Conservation (phyloP, 2,888 invertebrate species). For the Pteria penguin region DNA sequence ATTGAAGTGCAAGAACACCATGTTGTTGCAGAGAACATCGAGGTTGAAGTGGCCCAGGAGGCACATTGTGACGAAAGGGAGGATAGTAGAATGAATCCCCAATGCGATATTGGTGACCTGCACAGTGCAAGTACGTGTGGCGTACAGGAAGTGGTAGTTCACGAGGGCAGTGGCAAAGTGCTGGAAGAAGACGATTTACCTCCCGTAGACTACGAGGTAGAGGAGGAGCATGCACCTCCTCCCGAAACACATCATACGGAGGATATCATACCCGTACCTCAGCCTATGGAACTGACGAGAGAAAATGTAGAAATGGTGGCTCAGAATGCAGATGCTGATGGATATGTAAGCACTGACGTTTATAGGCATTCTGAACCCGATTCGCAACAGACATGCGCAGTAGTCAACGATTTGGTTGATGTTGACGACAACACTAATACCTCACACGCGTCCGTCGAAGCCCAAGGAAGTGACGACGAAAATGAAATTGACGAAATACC, state of each 20-base stretch:
- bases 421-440: not conserved
- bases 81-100: not conserved
- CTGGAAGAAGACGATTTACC: not conserved
- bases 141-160: not conserved
- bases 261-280: not conserved
- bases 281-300: not conserved
- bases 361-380: not conserved
- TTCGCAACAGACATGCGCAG: too few species aligned
- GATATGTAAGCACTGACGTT: not conserved
- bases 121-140: not conserved
- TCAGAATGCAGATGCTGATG: not conserved
- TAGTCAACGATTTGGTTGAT: not conserved
- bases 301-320: not conserved
- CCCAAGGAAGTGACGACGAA: not conserved
- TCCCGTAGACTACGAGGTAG: not conserved
- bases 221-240: not conserved
- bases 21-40: not conserved
- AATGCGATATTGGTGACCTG: not conserved
- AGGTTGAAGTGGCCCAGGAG: not conserved
- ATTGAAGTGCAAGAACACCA: not conserved
- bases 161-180: not conserved
- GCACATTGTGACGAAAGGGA: not conserved
- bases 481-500: not conserved
- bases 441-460: not conserved
- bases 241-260: not conserved